Base-by-base conservation (phyloP, 2,797 vertebrate species). In the Jordanella pulchra region DNA sequence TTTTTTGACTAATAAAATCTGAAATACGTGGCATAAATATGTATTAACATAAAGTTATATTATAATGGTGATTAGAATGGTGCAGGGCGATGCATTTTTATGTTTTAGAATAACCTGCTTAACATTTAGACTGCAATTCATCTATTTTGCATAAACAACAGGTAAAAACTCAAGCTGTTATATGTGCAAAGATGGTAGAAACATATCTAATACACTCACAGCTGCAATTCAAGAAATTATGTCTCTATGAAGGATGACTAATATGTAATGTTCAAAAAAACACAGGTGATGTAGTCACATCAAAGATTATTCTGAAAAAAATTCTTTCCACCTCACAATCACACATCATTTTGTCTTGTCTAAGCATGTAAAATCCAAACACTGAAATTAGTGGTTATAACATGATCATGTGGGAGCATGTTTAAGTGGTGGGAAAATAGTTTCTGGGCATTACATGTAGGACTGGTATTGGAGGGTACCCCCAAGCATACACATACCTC, bases 401-500 rank as follows among this genome's bases (percentile, higher is more conserved):
- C 5, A 25, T 50, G 4, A 48, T 21, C 23, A 39, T 61, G 35
- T 39, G 30, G 39, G 1, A 63, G 27, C n/a, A 25, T 1, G 35
- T 25, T 63, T 23, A 42, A 63, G 23, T 11, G 12, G 35, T 54
- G 14, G 11, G 11, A 54, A 27, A 4, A 25, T n/a, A 39, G 42
- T 44, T 44, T 7, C 35, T 44, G 13, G 13, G 2, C 13, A 44
- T n/a, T 60, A 47, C 69, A 63, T 51, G 12, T 65, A 66, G 3
- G 35, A 65, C 63, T 23, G 48, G 54, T 69, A 25, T 71, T 32
- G 70, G 54, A 64, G 42, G 13, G n/a, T 30, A 63, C 15, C 30
- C 42, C 65, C 65, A 67, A 50, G 61, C 65, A 53, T 9, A 5
- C 76, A 77, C 69, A 47, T 44, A 69, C 27, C n/a, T 61, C 35